Conservation (phyloP, 2,797 vertebrate genomes). For the Hemibagrus guttatus region DNA sequence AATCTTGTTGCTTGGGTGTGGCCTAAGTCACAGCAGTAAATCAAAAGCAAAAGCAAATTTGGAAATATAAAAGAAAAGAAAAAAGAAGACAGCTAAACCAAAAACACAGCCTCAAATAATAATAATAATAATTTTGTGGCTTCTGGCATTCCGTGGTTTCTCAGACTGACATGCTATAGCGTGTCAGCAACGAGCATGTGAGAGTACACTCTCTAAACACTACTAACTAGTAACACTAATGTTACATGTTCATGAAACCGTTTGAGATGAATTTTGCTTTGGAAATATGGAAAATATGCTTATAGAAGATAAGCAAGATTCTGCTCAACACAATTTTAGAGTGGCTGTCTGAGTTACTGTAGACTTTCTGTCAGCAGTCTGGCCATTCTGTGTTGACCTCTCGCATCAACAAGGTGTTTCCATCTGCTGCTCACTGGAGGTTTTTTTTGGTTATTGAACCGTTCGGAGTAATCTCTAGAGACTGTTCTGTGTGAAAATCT, state of each 20-base stretch:
- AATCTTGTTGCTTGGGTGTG: not conserved
- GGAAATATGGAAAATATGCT: not conserved
- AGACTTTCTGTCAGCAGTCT: not conserved
- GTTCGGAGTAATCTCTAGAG: not conserved
- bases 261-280: not conserved
- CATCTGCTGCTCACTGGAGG: not conserved
- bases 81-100: not conserved
- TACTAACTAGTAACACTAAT: no score
- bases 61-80: not conserved
- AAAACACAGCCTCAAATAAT: not conserved
- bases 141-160: not conserved
- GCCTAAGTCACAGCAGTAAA: not conserved
- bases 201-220: not conserved
- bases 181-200: not conserved
- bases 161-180: not conserved
- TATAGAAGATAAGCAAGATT: not conserved
- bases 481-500: not conserved
- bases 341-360: not conserved
- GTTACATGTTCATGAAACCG: not conserved
- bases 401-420: not conserved
- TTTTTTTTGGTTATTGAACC: not conserved
- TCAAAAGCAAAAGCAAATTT: not conserved
- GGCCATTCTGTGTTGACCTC: not conserved
- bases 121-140: not conserved
- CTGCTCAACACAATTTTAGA: not conserved